Conservation (phyloP, 2,113 vertebrate species). For the Mus pahari region DNA sequence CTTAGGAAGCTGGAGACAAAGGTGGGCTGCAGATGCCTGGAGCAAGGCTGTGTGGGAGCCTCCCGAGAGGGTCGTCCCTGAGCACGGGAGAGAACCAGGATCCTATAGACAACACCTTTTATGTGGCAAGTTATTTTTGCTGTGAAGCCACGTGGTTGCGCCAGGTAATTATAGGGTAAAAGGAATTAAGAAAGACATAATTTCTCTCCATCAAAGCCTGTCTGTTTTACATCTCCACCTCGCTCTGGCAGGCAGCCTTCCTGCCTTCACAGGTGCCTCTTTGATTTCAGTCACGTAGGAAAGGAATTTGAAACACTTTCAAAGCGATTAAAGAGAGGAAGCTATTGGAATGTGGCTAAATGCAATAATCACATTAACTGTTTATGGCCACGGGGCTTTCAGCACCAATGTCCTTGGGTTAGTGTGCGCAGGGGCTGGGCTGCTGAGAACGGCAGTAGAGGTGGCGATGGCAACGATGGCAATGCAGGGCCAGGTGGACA, state of each 20-base stretch:
- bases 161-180: slow-evolving; percentile 73
- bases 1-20: neutral
- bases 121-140: slow-evolving; percentile 75
- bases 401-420: neutral
- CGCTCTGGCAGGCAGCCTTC: slow-evolving; percentile 23
- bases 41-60: neutral
- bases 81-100: neutral
- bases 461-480: rapidly evolving
- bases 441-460: neutral
- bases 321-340: slow-evolving; percentile 75
- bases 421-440: neutral
- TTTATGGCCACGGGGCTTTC: slow-evolving; percentile 2
- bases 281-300: slow-evolving; percentile 70
- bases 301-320: slow-evolving; percentile 62
- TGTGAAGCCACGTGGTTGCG: slow-evolving; percentile 62
- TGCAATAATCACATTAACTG: slow-evolving; percentile 53
- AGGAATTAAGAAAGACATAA: slow-evolving; percentile 76
- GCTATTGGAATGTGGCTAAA: slow-evolving; percentile 52
- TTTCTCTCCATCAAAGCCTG: slow-evolving; percentile 71
- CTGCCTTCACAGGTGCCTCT: slow-evolving; percentile 72
- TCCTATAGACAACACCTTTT: neutral
- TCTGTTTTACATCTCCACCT: slow-evolving; percentile 66
- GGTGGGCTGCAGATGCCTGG: neutral
- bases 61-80: neutral
- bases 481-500: neutral